These are phyloP conservation scores for Origma solitaria DNA, from an alignment of 2,113 vertebrate genomes.

Conservation along the genomic window DNA sequence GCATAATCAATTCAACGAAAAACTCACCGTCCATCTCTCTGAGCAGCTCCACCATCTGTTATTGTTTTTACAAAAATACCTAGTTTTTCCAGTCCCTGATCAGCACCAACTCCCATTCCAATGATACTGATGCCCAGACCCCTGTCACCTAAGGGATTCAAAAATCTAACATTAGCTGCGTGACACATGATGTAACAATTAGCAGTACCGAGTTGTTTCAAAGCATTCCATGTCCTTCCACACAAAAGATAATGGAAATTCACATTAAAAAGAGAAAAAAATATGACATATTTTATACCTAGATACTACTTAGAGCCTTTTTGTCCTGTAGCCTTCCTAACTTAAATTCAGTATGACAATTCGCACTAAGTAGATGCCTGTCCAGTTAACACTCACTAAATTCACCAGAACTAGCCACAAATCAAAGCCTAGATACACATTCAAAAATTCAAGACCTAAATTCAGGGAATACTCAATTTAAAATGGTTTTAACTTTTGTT, in stretches of 20 bases:
- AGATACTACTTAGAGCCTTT: neutral
- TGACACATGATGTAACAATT: neutral
- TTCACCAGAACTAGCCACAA: neutral
- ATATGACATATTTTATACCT: neutral
- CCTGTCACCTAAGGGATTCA: conserved; percentile 77
- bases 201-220: neutral
- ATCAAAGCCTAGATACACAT: neutral
- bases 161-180: neutral
- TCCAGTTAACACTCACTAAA: neutral
- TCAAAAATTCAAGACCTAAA: neutral
- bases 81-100: conserved; percentile 90
- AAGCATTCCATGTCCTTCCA: neutral
- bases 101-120: conserved; percentile 92
- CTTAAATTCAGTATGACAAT: neutral
- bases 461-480: neutral
- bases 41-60: conserved; percentile 85
- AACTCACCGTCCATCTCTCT: conserved; percentile 84
- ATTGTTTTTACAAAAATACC: conserved; percentile 95
- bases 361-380: neutral
- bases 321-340: neutral
- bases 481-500: neutral
- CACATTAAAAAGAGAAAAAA: neutral
- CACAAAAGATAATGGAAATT: neutral
- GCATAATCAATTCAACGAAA: neutral
- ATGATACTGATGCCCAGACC: conserved; percentile 93